Base-by-base conservation (phyloP, 2,888 invertebrate genomes). In the Dyspetes luteomarginatus region DNA sequence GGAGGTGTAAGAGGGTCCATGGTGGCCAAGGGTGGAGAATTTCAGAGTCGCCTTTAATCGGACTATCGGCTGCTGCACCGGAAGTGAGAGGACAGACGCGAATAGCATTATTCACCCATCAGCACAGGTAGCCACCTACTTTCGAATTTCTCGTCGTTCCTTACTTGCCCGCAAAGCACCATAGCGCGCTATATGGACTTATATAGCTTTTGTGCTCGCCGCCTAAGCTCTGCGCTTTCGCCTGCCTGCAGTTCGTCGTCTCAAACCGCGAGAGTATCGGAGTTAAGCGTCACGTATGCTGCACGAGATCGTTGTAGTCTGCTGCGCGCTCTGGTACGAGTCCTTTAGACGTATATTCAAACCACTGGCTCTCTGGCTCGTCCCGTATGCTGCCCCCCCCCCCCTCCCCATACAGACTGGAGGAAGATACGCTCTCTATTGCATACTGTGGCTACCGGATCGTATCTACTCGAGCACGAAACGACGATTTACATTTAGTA, bases 41-140 rank as follows among this genome's bases (percentile, higher is more conserved):
- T 90, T 87, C 87, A 88, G 88, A 89, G 87, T 84, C 86, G 81
- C 86, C 88, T 90, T 90, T 90, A 90, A 89, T 89, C 89, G 88
- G 85, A 85, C 86, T 85, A 87, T 88, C 84, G 86, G 83, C 84
- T 64, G 77, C 74, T 75, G 76, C 81, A 41, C 30, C 15, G 30
- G 43, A 43, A 28, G 15, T 19, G 43, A 50, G 19, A 52, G 28
- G 22, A 73, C 43, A 50, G 48, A 36, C 74, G n/a, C 17, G 12
- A 62, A 17, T 5, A 78, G 74, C 68, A 84, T 85, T 83, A 82
- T 84, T 65, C 78, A 45, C 56, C 79, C 82, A 75, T 64, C 67
- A 68, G 74, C 77, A 67, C 79, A 56, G 76, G 71, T 83, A 69
- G 68, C 55, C 65, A 67, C 72, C 52, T 62, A 65, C 72, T 80